Percentiles rank a stretch among this genome's conserved stretches.
These are phyloP conservation scores for Muntiacus muntjak DNA, from an alignment of 2,113 vertebrate species.

Conservation along the genomic window DNA sequence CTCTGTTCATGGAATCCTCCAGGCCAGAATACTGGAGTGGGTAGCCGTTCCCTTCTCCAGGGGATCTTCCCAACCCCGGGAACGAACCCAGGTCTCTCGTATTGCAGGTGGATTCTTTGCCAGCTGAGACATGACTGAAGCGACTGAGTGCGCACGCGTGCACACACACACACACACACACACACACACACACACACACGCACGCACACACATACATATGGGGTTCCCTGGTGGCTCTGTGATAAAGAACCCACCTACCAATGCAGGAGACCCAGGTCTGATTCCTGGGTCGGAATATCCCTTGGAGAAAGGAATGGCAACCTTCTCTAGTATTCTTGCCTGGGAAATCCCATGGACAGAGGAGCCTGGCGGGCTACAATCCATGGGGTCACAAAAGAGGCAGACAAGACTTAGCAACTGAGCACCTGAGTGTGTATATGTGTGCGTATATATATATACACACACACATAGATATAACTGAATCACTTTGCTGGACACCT, in stretches of 20 bases:
- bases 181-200: too few species aligned
- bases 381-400: neutral
- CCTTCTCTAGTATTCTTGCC: neutral
- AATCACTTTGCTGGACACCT: neutral
- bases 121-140: neutral
- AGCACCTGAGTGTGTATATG: neutral
- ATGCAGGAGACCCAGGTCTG: neutral
- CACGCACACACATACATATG: neutral
- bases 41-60: neutral
- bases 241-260: neutral
- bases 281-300: neutral
- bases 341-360: neutral
- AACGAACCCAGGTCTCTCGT: neutral
- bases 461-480: neutral
- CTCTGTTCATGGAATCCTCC: neutral
- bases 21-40: neutral
- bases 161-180: too few species aligned
- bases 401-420: neutral
- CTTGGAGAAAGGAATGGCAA: neutral
- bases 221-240: neutral
- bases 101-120: neutral
- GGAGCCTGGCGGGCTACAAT: neutral
- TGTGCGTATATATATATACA: neutral
- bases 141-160: fast-evolving
- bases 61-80: neutral